Conservation (phyloP, 2,797 vertebrate species). For the Epinephelus malabaricus region DNA sequence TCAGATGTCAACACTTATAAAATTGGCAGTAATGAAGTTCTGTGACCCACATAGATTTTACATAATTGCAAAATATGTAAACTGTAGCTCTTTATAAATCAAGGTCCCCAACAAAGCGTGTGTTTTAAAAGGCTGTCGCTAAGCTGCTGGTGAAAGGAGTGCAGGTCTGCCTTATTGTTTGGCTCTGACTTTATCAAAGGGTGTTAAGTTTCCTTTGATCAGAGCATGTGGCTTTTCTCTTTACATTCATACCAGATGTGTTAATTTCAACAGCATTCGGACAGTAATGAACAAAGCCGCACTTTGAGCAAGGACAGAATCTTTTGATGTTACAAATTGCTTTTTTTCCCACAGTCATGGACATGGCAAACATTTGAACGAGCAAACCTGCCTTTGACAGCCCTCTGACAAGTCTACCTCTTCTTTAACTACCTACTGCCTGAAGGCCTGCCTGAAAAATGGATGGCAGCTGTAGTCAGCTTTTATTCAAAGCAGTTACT, state of each 20-base stretch:
- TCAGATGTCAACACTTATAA: slow-evolving; percentile 4
- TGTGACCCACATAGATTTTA: slow-evolving; percentile 8
- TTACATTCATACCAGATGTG: slow-evolving; percentile 44
- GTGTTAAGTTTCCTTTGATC: slow-evolving; percentile 57
- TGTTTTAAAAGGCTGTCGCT: slow-evolving; percentile 24
- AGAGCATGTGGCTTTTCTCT: slow-evolving; percentile 32
- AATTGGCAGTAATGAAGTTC: slow-evolving; percentile 18
- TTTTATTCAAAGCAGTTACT: no score
- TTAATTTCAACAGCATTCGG: slow-evolving; percentile 44
- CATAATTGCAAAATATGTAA: slow-evolving; percentile 16
- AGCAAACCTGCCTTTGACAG: slow-evolving; percentile 9
- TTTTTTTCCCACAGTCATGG: slow-evolving; percentile 10
- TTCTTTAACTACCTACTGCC: neutral
- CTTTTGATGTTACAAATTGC: slow-evolving; percentile 60
- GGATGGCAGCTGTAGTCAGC: no score
- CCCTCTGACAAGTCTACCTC: neutral
- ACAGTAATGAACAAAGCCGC: slow-evolving; percentile 2
- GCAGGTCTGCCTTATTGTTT: slow-evolving; percentile 26
- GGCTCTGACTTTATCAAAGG: slow-evolving; percentile 60
- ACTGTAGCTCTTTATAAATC: slow-evolving; percentile 14
- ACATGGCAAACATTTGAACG: slow-evolving; percentile 22
- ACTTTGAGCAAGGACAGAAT: slow-evolving; percentile 26
- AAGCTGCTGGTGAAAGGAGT: slow-evolving; percentile 29
- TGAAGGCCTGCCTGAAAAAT: no score
- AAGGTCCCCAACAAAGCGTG: slow-evolving; percentile 6